A percentile compares a stretch with the other conserved stretches of the same genome.
phyloP scores from a whole-genome alignment of 2,797 vertebrate species.

The Cuculus canorus region DNA sequence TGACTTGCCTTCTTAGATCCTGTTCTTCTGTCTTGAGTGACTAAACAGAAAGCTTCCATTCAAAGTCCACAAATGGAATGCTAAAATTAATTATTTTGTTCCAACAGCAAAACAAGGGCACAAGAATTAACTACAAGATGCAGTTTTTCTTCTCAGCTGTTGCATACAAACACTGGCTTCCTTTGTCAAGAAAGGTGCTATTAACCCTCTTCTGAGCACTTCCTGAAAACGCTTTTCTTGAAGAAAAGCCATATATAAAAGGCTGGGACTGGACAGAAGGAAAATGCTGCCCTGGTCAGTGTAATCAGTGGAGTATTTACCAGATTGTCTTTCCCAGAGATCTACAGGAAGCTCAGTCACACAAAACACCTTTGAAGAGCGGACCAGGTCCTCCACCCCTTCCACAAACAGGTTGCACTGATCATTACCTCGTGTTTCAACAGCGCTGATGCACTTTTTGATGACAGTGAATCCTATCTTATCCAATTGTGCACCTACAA shows the following conservation, averaged over 20 bases:
- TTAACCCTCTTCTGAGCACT: neutral
- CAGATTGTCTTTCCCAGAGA: neutral
- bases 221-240: neutral
- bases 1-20: neutral
- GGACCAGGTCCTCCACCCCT: neutral
- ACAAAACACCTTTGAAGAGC: neutral
- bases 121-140: neutral
- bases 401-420: neutral
- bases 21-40: neutral
- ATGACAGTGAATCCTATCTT: constrained; percentile 90
- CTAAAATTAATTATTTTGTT: neutral
- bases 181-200: neutral
- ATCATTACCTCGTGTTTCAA: constrained; percentile 90
- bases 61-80: neutral
- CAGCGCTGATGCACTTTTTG: constrained; percentile 91
- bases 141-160: neutral
- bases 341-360: neutral
- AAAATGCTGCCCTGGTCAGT: neutral
- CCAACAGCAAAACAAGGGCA: neutral
- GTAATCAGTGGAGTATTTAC: neutral
- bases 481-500: constrained; percentile 88
- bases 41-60: neutral
- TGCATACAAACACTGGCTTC: neutral
- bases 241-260: neutral
- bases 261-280: neutral